Base-by-base conservation (phyloP, 1,140 invertebrate species). In the Polypedilum vanderplanki region DNA sequence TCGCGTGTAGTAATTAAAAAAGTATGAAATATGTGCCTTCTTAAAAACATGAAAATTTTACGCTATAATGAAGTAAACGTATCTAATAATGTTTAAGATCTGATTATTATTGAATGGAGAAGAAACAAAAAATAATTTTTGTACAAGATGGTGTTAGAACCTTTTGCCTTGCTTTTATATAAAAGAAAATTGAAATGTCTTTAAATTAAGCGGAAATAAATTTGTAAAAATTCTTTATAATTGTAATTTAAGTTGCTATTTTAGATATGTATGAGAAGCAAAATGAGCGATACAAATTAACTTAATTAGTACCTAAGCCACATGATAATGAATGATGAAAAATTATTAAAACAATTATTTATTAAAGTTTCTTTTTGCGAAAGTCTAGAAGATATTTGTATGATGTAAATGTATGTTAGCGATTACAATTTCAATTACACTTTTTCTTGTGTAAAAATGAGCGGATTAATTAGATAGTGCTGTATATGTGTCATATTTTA, bases 11-110 rank as follows among this genome's bases (percentile, higher is more conserved):
- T 57, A 57, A 57, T 57, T 57, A 12, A 57, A 57, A 46, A 57
- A 57, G 24, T 57, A 57, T 57, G 46, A 57, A 70, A 70, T 22
- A 70, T 70, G 65, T 70, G 65, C 65, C 65, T 70, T 70, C 65
- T 9, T 9, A 10, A 18, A 17, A 22, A 70, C n/a, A 70, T 20
- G 18, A 57, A 57, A 57, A 57, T 57, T 57, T 57, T 57, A n/a
- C 46, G 46, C n/a, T 57, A 57, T 57, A 57, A 57, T 57, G 12
- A 57, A 57, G 12, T 57, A 70, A 70, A 22, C 65, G 65, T 70
- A 70, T 70, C 65, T 70, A 70, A 70, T 70, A 70, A 70, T 33
- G 46, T 20, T 70, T 70, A 70, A 70, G 65, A 70, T 70, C 65
- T 70, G 65, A 70, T 57, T 57, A 12, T 57, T 57, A 57, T 15